Evolutionary conservation across 2,113 vertebrate species (phyloP).

Genomic region (Dromaius novaehollandiae): DNA sequence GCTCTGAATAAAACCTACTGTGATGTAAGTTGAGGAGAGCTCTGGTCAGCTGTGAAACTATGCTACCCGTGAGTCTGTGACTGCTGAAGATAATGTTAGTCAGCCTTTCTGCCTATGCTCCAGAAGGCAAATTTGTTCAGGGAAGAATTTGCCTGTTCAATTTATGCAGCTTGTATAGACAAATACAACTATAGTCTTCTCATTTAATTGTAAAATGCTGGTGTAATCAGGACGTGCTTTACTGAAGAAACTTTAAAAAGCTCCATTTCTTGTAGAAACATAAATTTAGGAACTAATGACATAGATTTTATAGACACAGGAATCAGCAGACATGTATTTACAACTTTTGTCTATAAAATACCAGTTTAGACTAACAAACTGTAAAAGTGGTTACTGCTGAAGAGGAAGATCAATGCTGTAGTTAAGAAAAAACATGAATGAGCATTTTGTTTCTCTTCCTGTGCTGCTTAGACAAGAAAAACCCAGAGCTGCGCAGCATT

Average conservation of each 20-base stretch:
- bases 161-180: not conserved
- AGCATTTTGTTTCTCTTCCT: not conserved
- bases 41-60: not conserved
- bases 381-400: not conserved
- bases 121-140: not conserved
- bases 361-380: not conserved
- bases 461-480: not conserved
- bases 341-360: not conserved
- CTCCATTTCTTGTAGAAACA: not conserved
- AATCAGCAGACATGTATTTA: rapidly evolving
- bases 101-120: not conserved
- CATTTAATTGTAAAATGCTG: not conserved
- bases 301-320: not conserved
- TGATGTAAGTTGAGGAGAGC: not conserved
- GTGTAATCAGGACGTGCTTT: not conserved
- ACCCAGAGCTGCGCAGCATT: not conserved
- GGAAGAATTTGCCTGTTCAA: not conserved
- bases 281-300: not conserved
- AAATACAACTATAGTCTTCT: not conserved
- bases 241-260: not conserved
- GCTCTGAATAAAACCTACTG: not conserved
- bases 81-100: not conserved
- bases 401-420: not conserved
- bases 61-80: not conserved
- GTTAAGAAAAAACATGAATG: not conserved